phyloP scores from a whole-genome alignment of 2,113 vertebrate species.

The Syngnathus floridae region DNA sequence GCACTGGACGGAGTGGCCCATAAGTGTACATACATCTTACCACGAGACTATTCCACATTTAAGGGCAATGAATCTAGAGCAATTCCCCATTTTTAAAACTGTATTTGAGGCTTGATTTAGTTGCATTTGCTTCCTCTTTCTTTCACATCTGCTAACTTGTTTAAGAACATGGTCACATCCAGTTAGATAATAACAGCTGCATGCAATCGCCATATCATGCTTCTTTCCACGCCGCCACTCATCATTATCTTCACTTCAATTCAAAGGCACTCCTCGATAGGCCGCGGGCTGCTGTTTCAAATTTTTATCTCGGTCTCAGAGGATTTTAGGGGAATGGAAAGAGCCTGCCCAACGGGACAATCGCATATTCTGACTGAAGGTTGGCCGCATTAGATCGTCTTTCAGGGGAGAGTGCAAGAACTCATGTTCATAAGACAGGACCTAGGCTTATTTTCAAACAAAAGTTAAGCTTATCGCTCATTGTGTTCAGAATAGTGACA shows the following conservation, averaged over 20 bases:
- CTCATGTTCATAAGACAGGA: constrained; percentile 9
- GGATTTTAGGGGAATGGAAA: neutral
- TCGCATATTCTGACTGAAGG: constrained; percentile 27
- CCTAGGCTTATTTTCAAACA: neutral
- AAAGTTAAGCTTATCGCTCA: neutral
- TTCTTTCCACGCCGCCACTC: constrained; percentile 17
- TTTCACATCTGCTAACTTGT: constrained; percentile 8
- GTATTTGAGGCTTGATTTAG: neutral
- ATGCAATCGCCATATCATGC: constrained; percentile 26
- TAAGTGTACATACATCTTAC: neutral
- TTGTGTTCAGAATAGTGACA: neutral
- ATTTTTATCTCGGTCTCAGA: constrained; percentile 12
- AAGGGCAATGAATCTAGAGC: neutral
- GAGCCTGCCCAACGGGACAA: constrained; percentile 24
- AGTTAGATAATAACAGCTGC: constrained; percentile 26
- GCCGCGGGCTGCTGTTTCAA: constrained; percentile 11
- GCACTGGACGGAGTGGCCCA: neutral
- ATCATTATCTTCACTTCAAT: constrained; percentile 29
- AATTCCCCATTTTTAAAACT: neutral
- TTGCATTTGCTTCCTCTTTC: neutral
- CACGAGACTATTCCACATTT: neutral
- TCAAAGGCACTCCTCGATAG: constrained; percentile 18
- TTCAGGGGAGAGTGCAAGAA: constrained; percentile 26
- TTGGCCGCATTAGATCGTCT: constrained; percentile 17
- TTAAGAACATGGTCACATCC: constrained; percentile 15